Evolutionary conservation across 2,888 invertebrate species (phyloP).

Genomic region (Cephus nigrinus): DNA sequence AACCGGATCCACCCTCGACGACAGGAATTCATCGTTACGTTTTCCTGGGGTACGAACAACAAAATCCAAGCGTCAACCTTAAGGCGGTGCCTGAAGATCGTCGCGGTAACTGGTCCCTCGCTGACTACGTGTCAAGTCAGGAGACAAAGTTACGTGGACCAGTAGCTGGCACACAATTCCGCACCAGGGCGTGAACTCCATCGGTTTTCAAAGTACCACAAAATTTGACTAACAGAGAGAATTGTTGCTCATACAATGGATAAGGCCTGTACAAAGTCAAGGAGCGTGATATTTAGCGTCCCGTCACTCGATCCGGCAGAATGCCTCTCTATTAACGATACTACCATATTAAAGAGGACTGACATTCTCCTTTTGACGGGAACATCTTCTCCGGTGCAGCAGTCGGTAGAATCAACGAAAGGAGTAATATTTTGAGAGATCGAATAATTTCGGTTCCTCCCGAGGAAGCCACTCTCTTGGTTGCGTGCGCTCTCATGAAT

Average conservation of each 20-base stretch:
- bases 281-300: too few species aligned
- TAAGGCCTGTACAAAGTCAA: too few species aligned
- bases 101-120: not conserved
- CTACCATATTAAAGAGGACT: too few species aligned
- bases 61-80: not conserved
- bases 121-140: not conserved
- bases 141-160: not conserved
- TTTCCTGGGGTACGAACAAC: not conserved
- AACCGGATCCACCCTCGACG: not conserved
- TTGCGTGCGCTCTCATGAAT: constrained; percentile 51
- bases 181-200: not conserved
- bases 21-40: not conserved
- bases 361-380: too few species aligned
- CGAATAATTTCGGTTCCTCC: not conserved
- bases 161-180: not conserved
- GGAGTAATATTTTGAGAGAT: too few species aligned
- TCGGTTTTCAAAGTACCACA: not conserved
- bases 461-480: constrained; percentile 22
- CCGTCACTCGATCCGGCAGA: too few species aligned
- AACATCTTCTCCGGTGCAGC: too few species aligned
- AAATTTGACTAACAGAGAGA: too few species aligned
- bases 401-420: too few species aligned
- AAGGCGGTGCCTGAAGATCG: not conserved
- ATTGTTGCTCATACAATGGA: too few species aligned
- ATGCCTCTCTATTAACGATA: too few species aligned